Evolutionary conservation across 2,888 invertebrate species (phyloP), one percentile per base, ranked within the genome.

Genomic region (Hydroisotoma schaefferi): DNA sequence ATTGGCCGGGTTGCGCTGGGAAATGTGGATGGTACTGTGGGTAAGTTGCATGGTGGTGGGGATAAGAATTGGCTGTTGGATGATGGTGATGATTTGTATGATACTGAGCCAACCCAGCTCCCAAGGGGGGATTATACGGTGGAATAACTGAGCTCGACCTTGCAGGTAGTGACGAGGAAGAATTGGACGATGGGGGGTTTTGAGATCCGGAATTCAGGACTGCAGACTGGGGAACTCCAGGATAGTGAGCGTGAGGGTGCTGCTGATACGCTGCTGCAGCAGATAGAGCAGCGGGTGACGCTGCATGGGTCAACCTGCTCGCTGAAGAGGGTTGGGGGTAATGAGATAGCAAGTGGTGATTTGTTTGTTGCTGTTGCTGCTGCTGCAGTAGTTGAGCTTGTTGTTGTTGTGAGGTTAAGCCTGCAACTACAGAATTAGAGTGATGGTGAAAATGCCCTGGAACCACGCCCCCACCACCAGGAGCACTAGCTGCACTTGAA

Each of bases 131-230:
- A 52, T 69, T 70, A 40, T 72, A 72, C 28, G 70, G 68, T 27
- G 71, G 69, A 22, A 71, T 71, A 5, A 69, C 65, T 22, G 71
- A 69, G 27, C 57, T 61, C 29, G 67, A 63, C 54, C 69, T 61
- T 23, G 40, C 12, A 20, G 40, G 40, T 4, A 43, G 5, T 46
- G 40, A 20, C 22, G 55, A 5, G 37, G 61, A 28, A 26, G 48
- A 38, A 5, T 65, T 57, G 27, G 69, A 56, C 12, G 61, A 61
- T 20, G 61, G 46, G 25, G 63, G 52, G 26, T 60, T 60, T 37
- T 49, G 55, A 49, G 59, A 44, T 43, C 46, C 46, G 18, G 23
- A 6, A 51, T 28, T 22, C 20, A 25, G 18, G 5, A 25, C 46
- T 26, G 46, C 27, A 2, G 20, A 12, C 54, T 22, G 38, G 33